Base-by-base conservation (phyloP, 2,113 vertebrate genomes). In the Origma solitaria region DNA sequence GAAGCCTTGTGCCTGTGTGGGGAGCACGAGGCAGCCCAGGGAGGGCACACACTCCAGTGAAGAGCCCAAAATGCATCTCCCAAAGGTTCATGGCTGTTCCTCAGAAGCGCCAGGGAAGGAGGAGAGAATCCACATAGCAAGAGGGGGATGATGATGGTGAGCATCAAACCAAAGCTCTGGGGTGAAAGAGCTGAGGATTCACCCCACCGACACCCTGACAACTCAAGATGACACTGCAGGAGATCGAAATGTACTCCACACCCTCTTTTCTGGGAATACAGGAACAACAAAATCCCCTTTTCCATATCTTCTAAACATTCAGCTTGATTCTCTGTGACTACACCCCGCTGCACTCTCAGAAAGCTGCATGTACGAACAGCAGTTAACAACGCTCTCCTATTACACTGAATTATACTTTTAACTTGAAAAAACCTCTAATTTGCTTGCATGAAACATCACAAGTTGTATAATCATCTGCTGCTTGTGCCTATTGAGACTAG, bases 351-450 rank as follows among this genome's bases (percentile, higher is more conserved):
- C 44, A 73, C 93, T 90, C 88, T 10, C 30, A 68, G 86, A 92
- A 37, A 88, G 92, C 93, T 57, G 22, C 88, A 11, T 40, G 82
- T 57, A 90, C 0, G 40, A 96, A 56, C 86, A 84, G 94, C 88
- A 82, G 92, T 93, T 92, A 96, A 96, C 95, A 94, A 92, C 65
- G 3, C 82, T 88, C 88, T 90, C 93, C 92, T 86, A 88, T 97
- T 97, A 95, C 86, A 94, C 79, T 90, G 94, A 94, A 96, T 96
- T 97, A 95, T 79, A 96, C 95, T 95, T 97, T 93, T 95, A 93
- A 95, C 90, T 96, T 86, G 94, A 90, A 95, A 95, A 94, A 95
- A 51, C 90, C 94, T 96, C 94, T 93, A 90, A 94, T 95, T 92
- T 91, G 87, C 76, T 94, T 82, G 69, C 68, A 87, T 90, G 93